phyloP scores from a whole-genome alignment of 2,888 invertebrate species.

The Cenopis cana region DNA sequence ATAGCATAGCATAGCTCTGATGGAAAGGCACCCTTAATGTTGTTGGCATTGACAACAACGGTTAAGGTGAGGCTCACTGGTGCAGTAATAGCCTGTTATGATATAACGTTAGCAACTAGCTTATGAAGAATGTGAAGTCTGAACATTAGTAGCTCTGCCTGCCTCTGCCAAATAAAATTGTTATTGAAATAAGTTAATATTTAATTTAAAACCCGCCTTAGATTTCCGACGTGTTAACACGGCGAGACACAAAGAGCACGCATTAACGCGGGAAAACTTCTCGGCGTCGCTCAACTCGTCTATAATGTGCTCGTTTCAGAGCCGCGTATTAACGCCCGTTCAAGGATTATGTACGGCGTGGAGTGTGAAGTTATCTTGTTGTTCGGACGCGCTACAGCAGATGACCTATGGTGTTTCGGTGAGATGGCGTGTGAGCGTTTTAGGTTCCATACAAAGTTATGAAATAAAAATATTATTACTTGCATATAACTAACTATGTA shows the following conservation, averaged over 20 bases:
- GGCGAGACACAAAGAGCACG: slow-evolving; percentile 48
- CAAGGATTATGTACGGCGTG: slow-evolving; percentile 71
- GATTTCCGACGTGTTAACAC: slow-evolving; percentile 2
- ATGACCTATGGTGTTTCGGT: too few relatives aligned
- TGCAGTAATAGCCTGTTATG: too few relatives aligned
- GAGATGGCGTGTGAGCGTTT: too few relatives aligned
- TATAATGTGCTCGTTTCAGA: slow-evolving; percentile 76
- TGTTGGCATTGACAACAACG: too few relatives aligned
- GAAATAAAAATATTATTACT: too few relatives aligned
- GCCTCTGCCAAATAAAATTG: not conserved
- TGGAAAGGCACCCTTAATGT: too few relatives aligned
- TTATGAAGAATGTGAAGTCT: not conserved
- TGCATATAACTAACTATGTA: too few relatives aligned
- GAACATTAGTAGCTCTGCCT: not conserved
- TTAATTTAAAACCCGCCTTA: not conserved
- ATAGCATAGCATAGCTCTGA: too few relatives aligned
- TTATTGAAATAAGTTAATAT: not conserved
- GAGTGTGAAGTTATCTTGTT: slow-evolving; percentile 65
- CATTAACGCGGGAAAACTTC: slow-evolving; percentile 82
- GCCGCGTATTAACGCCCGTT: slow-evolving; percentile 69
- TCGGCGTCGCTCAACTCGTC: slow-evolving; percentile 81
- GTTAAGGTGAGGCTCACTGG: too few relatives aligned
- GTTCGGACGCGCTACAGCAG: too few relatives aligned
- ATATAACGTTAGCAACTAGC: not conserved
- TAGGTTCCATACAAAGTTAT: too few relatives aligned